These are phyloP conservation scores for Remorina albescens DNA, from an alignment of 2,797 vertebrate genomes.

Conservation along the genomic window DNA sequence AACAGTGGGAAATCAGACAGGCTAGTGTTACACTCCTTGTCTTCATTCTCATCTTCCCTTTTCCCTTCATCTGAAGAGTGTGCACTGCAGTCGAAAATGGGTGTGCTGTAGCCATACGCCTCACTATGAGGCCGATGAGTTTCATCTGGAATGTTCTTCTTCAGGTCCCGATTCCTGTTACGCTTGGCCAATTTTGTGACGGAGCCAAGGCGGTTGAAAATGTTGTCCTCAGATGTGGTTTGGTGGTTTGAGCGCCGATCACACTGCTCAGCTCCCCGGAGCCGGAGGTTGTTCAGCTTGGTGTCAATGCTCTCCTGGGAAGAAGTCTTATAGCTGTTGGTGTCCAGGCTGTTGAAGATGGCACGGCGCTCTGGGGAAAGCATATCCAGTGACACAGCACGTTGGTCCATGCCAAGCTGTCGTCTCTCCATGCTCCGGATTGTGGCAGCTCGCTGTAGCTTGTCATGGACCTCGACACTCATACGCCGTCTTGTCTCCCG, in stretches of 20 bases:
- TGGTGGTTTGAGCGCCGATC: slow-evolving; percentile 80
- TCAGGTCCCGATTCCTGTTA: slow-evolving; percentile 91
- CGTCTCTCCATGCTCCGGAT: slow-evolving; percentile 96
- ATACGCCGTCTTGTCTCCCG: slow-evolving; percentile 93
- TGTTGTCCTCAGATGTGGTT: slow-evolving; percentile 92
- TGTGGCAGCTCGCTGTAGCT: slow-evolving; percentile 94
- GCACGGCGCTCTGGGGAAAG: slow-evolving; percentile 93
- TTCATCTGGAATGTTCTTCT: slow-evolving; percentile 91
- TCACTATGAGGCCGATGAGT: slow-evolving; percentile 89
- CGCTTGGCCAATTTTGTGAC: slow-evolving; percentile 89
- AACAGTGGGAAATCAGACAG: slow-evolving; percentile 88
- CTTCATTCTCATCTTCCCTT: slow-evolving; percentile 85
- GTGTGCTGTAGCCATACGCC: slow-evolving; percentile 86
- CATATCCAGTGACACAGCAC: slow-evolving; percentile 94
- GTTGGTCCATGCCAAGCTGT: slow-evolving; percentile 92
- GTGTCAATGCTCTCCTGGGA: slow-evolving; percentile 96
- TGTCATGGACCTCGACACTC: slow-evolving; percentile 95
- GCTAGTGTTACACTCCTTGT: slow-evolving; percentile 90
- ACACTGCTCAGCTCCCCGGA: slow-evolving; percentile 85
- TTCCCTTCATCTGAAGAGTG: slow-evolving; percentile 86
- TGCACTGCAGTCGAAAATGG: slow-evolving; percentile 86
- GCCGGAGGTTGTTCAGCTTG: slow-evolving; percentile 92
- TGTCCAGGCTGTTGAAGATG: slow-evolving; percentile 90
- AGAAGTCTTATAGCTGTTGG: slow-evolving; percentile 90
- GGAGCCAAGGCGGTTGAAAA: slow-evolving; percentile 94